Evolutionary conservation across 2,888 invertebrate genomes (phyloP).

Genomic region (Pediacus dermestoides): DNA sequence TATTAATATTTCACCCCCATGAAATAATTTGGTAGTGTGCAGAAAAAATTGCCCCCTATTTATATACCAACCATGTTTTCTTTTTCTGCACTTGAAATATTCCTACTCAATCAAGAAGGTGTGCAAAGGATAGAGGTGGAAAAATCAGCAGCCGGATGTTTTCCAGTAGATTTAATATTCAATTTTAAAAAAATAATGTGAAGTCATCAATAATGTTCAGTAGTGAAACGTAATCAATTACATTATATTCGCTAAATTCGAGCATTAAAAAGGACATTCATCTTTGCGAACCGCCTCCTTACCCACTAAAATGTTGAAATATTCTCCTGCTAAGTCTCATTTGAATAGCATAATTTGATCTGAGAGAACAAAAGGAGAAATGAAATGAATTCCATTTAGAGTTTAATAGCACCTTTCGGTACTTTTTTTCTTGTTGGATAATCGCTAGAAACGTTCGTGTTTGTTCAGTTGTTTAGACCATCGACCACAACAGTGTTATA

Average conservation of each 20-base stretch:
- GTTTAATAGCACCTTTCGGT: constrained; percentile 21
- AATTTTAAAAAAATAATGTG: constrained; percentile 24
- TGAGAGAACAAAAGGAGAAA: constrained; percentile 15
- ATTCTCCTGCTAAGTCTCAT: constrained; percentile 19
- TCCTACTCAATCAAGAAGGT: too few species aligned
- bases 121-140: too few species aligned
- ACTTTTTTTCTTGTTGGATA: too few species aligned
- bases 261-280: constrained; percentile 19
- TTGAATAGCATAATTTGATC: constrained; percentile 28
- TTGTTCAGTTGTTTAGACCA: constrained; percentile 4
- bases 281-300: constrained; percentile 17
- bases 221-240: constrained; percentile 20
- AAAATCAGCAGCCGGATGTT: constrained; percentile 5
- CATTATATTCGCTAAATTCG: constrained; percentile 19
- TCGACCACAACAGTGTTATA: too few species aligned
- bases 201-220: constrained; percentile 18
- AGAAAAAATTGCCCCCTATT: too few species aligned
- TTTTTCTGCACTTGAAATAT: too few species aligned
- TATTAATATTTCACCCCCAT: too few species aligned
- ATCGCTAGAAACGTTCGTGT: neutral
- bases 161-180: constrained; percentile 23
- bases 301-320: constrained; percentile 15
- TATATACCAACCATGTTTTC: too few species aligned
- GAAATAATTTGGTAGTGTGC: too few species aligned
- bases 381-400: constrained; percentile 23